Evolutionary conservation across 2,113 vertebrate species (phyloP).

Genomic region (Leucosticte australis): DNA sequence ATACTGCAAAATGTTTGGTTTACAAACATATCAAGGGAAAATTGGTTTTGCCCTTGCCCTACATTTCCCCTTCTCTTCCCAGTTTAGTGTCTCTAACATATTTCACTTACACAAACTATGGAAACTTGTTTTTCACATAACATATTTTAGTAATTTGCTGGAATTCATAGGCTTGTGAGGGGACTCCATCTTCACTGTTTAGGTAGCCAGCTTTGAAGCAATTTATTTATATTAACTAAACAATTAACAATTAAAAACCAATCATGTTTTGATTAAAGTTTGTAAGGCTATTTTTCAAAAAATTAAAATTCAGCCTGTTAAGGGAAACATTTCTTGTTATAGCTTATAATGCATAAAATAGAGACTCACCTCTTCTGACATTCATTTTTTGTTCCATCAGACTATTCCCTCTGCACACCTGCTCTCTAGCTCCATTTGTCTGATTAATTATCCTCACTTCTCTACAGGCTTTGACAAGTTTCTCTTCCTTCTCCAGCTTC

Average conservation of each 20-base stretch:
- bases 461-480: slow-evolving; percentile 23
- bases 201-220: not conserved
- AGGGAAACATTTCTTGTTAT: not conserved
- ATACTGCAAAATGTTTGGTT: slow-evolving; percentile 1
- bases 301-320: not conserved
- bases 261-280: not conserved
- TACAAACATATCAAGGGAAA: slow-evolving; percentile 32
- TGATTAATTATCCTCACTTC: slow-evolving; percentile 46
- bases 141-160: not conserved
- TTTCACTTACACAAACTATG: not conserved
- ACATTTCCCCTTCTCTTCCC: not conserved
- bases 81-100: not conserved
- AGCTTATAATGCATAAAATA: not conserved
- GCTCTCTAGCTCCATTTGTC: slow-evolving; percentile 40
- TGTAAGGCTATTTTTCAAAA: not conserved
- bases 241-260: not conserved
- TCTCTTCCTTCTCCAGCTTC: not conserved
- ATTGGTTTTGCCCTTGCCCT: not conserved
- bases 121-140: not conserved
- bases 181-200: not conserved
- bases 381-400: slow-evolving; percentile 1
- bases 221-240: not conserved
- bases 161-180: not conserved
- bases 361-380: not conserved
- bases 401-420: slow-evolving; percentile 13